Evolutionary conservation across 2,888 invertebrate genomes (phyloP).

Genomic region (Lepidocyrtinus sp.): DNA sequence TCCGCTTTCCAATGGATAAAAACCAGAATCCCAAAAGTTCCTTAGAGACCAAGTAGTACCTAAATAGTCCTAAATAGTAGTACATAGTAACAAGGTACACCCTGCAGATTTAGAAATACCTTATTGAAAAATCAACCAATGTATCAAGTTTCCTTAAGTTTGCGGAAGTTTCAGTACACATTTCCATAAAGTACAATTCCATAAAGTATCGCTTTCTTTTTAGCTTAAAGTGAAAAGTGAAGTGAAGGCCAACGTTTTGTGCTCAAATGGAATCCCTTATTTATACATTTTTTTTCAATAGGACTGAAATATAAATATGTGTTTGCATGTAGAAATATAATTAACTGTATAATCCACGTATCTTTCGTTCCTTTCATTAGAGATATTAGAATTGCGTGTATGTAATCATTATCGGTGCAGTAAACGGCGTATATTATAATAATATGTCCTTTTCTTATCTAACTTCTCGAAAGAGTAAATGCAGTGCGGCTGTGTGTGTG

Average conservation of each 20-base stretch:
- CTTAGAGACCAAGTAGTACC: too few relatives aligned
- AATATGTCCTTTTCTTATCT: too few relatives aligned
- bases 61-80: too few relatives aligned
- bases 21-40: too few relatives aligned
- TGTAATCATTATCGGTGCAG: constrained; percentile 11
- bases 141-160: background rate
- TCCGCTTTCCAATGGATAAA: too few relatives aligned
- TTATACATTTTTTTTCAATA: background rate
- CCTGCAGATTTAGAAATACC: constrained; percentile 10
- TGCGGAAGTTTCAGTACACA: background rate
- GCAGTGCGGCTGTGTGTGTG: constrained; percentile 41
- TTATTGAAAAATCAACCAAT: background rate
- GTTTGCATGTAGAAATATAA: constrained; percentile 13
- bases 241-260: constrained; percentile 62
- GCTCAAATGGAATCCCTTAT: constrained; percentile 53
- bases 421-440: too few relatives aligned
- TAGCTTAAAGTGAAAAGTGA: constrained; percentile 33
- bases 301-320: background rate
- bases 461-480: constrained; percentile 33
- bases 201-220: background rate
- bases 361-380: constrained; percentile 10
- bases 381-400: background rate
- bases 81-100: too few relatives aligned
- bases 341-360: constrained; percentile 7
- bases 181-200: background rate